Conservation (phyloP, 2,888 invertebrate species). For the Lasioglossum zephyrum region DNA sequence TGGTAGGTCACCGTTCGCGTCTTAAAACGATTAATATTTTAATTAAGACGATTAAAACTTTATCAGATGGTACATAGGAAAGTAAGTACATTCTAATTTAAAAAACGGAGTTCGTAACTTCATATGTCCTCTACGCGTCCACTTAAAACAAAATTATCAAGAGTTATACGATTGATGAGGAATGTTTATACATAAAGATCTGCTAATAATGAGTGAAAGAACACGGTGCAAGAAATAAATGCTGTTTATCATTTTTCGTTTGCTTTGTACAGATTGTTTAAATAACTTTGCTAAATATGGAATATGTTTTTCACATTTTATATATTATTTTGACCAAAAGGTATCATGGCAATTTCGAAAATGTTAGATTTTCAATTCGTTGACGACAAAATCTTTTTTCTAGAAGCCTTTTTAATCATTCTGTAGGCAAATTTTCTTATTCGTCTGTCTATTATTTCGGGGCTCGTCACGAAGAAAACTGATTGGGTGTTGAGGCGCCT, state of each 20-base stretch:
- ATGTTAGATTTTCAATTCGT: neutral
- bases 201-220: neutral
- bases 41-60: too few species aligned
- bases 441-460: slow-evolving; percentile 1
- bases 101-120: too few species aligned
- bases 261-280: neutral
- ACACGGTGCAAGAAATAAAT: neutral
- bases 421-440: neutral
- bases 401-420: neutral
- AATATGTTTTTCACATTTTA: neutral
- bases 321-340: neutral
- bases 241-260: neutral
- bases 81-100: too few species aligned
- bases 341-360: neutral
- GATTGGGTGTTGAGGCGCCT: slow-evolving; percentile 32
- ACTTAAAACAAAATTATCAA: too few species aligned
- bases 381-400: neutral
- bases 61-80: too few species aligned
- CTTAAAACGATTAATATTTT: too few species aligned
- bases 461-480: slow-evolving; percentile 17
- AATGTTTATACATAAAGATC: neutral
- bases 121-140: too few species aligned
- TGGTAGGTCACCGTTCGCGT: too few species aligned
- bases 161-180: neutral
- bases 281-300: neutral